Evolutionary conservation across 2,888 invertebrate species (phyloP).

Genomic region (Drosophila prostipennis): DNA sequence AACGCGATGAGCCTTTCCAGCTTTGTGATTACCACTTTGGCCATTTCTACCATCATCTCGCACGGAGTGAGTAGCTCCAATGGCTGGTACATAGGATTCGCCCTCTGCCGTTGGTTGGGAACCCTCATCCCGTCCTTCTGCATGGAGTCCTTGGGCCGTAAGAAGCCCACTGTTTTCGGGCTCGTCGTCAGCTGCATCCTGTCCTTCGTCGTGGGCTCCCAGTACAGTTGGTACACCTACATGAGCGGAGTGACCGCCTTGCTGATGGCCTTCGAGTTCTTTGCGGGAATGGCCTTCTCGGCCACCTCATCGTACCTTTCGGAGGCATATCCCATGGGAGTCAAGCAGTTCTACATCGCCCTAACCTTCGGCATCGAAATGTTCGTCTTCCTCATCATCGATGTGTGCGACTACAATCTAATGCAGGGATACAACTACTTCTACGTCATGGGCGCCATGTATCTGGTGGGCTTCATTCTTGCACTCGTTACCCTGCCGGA

Average conservation of each 20-base stretch:
- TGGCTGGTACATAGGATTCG: conserved; percentile 50
- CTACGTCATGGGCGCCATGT: conserved; percentile 58
- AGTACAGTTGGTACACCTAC: background rate
- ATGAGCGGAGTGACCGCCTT: conserved; percentile 23
- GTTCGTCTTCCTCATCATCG: conserved; percentile 60
- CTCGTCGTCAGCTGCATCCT: conserved; percentile 52
- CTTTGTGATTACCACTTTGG: conserved; percentile 11
- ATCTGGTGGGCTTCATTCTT: conserved; percentile 48
- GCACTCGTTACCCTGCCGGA: conserved; percentile 72
- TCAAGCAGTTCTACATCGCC: conserved; percentile 75
- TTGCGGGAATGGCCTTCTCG: conserved; percentile 66
- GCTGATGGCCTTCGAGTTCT: conserved; percentile 61
- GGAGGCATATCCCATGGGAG: conserved; percentile 77
- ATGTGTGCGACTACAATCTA: accelerated
- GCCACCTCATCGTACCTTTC: conserved; percentile 67
- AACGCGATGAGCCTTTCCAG: conserved; percentile 65
- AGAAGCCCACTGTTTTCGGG: conserved; percentile 57
- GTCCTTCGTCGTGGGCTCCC: conserved; percentile 55
- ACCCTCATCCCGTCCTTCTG: conserved; percentile 29
- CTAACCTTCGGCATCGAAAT: conserved; percentile 60
- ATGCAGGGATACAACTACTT: conserved; percentile 46
- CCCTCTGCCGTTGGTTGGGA: conserved; percentile 57
- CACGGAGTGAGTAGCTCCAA: accelerated
- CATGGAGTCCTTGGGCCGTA: conserved; percentile 71
- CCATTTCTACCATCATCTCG: background rate